Evolutionary conservation across 2,113 vertebrate species (phyloP).

Genomic region (Octodon degus): DNA sequence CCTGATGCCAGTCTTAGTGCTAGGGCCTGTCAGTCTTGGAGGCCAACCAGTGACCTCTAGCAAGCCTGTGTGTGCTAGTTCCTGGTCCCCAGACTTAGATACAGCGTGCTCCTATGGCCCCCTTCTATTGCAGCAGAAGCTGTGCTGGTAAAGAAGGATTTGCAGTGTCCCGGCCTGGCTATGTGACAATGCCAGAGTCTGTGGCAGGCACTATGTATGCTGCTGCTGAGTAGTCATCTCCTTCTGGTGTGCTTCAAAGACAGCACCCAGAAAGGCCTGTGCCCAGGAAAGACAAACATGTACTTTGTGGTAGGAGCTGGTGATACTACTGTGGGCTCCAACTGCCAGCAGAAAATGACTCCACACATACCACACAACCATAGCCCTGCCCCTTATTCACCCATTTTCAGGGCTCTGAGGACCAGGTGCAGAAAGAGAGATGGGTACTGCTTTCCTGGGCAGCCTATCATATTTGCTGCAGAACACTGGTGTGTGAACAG

Average conservation of each 20-base stretch:
- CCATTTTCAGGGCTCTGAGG: neutral
- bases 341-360: neutral
- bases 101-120: neutral
- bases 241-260: neutral
- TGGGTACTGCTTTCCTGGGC: too few relatives aligned
- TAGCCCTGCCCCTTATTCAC: too few relatives aligned
- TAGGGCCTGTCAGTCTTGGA: neutral
- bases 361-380: neutral
- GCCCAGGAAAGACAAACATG: accelerated
- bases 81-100: neutral
- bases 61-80: neutral
- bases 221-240: neutral
- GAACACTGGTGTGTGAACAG: neutral
- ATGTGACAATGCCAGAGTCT: neutral
- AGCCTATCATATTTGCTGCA: neutral
- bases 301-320: neutral
- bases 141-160: neutral
- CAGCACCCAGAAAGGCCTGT: neutral
- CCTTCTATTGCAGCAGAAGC: neutral
- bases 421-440: neutral
- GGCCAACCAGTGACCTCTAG: neutral
- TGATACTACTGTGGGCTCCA: neutral
- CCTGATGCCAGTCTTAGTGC: neutral
- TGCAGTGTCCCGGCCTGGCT: neutral
- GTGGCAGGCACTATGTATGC: neutral